phyloP scores from a whole-genome alignment of 2,797 vertebrate species.

The Amphiprion clarkii region DNA sequence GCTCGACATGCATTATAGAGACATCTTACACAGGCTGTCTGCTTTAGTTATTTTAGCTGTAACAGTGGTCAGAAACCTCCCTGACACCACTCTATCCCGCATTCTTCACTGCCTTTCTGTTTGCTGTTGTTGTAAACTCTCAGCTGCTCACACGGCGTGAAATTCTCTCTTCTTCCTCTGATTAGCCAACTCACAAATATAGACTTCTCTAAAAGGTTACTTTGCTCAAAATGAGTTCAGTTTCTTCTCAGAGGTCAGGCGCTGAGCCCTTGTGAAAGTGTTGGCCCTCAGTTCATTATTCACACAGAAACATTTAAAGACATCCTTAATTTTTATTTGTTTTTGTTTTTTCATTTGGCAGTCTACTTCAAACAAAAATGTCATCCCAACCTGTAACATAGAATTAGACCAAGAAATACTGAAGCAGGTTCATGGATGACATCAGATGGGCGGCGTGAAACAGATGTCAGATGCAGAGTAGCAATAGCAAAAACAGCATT shows the following conservation, averaged over 20 bases:
- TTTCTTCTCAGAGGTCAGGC: not conserved
- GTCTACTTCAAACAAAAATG: not conserved
- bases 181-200: not conserved
- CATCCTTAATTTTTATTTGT: too few species aligned
- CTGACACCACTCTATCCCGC: not conserved
- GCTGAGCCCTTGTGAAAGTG: not conserved
- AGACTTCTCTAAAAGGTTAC: not conserved
- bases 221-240: not conserved
- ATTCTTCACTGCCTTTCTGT: not conserved
- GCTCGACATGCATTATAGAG: not conserved
- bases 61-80: not conserved
- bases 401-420: too few species aligned
- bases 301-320: too few species aligned
- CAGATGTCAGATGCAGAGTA: too few species aligned
- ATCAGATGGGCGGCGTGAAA: too few species aligned
- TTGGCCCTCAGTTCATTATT: not conserved
- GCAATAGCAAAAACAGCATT: too few species aligned
- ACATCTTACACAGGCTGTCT: not conserved
- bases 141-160: constrained; percentile 14
- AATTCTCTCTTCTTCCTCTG: constrained; percentile 13
- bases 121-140: constrained; percentile 18
- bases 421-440: too few species aligned
- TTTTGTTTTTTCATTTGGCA: too few species aligned
- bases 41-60: not conserved
- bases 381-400: too few species aligned